Percentiles rank a stretch among this genome's conserved stretches.
These are phyloP conservation scores for Melanostoma scalare DNA, from an alignment of 2,888 invertebrate species.

Conservation along the genomic window DNA sequence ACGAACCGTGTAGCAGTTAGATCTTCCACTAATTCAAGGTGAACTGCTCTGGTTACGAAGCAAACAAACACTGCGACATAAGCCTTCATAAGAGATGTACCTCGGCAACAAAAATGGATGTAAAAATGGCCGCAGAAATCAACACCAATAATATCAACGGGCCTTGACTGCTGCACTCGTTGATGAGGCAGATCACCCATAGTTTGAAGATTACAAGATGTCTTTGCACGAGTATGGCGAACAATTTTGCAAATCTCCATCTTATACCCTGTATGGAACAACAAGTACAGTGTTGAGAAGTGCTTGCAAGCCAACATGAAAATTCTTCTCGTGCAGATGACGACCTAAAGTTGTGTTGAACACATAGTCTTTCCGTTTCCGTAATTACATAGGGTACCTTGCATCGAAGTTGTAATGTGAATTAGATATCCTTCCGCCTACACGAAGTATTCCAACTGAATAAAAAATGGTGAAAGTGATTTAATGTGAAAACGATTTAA, in stretches of 20 bases:
- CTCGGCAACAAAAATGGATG: slow-evolving; percentile 39
- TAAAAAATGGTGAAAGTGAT: too few species aligned
- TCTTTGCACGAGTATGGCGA: slow-evolving; percentile 26
- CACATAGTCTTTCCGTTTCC: too few species aligned
- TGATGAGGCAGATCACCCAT: slow-evolving; percentile 52
- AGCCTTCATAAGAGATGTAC: slow-evolving; percentile 30
- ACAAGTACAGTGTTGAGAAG: too few species aligned
- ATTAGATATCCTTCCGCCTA: too few species aligned
- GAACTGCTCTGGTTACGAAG: slow-evolving; percentile 52
- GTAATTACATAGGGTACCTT: too few species aligned
- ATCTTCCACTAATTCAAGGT: slow-evolving; percentile 53
- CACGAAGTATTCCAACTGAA: too few species aligned
- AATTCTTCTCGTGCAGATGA: too few species aligned
- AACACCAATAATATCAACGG: slow-evolving; percentile 49
- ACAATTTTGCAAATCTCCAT: slow-evolving; percentile 27
- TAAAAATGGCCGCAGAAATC: slow-evolving; percentile 53
- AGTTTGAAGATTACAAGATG: slow-evolving; percentile 29
- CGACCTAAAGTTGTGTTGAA: too few species aligned
- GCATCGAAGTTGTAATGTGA: too few species aligned
- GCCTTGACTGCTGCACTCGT: slow-evolving; percentile 41
- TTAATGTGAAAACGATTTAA: too few species aligned
- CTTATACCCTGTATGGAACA: too few species aligned
- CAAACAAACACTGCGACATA: slow-evolving; percentile 56
- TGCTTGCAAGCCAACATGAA: too few species aligned
- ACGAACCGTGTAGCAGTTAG: slow-evolving; percentile 51